Conservation (phyloP, 2,797 vertebrate genomes). For the Sebastes baramenuke region DNA sequence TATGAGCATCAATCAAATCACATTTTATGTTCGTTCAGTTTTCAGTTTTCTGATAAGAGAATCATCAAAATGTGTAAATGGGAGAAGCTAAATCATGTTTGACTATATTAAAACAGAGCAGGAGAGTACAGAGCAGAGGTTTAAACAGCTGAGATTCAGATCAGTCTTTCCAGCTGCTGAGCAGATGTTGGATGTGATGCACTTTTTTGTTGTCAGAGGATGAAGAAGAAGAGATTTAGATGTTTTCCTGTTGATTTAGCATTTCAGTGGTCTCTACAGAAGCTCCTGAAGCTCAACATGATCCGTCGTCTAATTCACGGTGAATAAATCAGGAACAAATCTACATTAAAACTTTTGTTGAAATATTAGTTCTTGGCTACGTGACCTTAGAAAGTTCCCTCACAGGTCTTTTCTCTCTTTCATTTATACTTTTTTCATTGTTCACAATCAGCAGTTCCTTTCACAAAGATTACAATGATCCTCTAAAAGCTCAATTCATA, state of each 20-base stretch:
- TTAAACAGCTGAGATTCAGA: not conserved
- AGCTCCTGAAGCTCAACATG: not conserved
- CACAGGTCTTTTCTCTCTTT: not conserved
- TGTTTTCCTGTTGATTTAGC: not conserved
- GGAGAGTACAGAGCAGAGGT: rapidly evolving
- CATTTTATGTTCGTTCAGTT: not conserved
- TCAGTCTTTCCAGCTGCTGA: not conserved
- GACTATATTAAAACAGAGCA: not conserved
- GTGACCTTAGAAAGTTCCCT: not conserved
- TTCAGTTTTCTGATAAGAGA: not conserved
- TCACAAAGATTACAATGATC: slow-evolving; percentile 26
- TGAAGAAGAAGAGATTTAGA: not conserved
- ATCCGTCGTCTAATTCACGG: not conserved
- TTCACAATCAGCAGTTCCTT: not conserved
- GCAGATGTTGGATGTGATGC: not conserved
- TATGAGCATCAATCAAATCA: not conserved
- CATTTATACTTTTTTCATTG: not conserved
- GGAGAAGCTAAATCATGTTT: not conserved
- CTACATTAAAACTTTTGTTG: not conserved
- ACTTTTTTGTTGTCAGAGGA: not conserved
- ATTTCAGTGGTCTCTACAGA: not conserved
- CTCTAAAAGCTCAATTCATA: not conserved
- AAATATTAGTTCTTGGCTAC: not conserved
- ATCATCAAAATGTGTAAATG: not conserved
- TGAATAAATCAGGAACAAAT: not conserved